A percentile compares a stretch with the other conserved stretches of the same genome.
These are phyloP conservation scores for Neogale vison DNA, from an alignment of 2,113 vertebrate genomes.

Conservation along the genomic window DNA sequence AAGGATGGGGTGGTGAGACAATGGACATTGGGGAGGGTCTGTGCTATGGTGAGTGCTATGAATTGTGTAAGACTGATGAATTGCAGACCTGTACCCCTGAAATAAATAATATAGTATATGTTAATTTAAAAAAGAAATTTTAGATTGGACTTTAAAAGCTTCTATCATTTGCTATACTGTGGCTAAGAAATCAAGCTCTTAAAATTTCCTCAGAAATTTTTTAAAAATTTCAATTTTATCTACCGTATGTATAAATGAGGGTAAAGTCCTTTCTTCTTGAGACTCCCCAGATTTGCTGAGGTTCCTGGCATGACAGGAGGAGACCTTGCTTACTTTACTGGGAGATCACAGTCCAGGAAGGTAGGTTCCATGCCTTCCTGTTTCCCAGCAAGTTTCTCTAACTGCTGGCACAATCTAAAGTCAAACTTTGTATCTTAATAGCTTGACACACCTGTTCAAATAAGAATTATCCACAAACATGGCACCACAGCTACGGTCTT, in stretches of 20 bases:
- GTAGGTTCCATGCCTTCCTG: not conserved
- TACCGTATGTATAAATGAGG: not conserved
- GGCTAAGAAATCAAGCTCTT: not conserved
- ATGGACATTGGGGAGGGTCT: too few relatives aligned
- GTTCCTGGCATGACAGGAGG: not conserved
- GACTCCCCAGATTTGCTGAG: not conserved
- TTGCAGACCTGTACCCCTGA: too few relatives aligned
- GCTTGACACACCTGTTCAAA: not conserved
- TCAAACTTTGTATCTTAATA: not conserved
- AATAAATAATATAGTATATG: too few relatives aligned
- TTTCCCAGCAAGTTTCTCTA: not conserved
- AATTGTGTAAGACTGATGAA: too few relatives aligned
- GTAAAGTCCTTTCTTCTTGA: not conserved
- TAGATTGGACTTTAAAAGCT: not conserved
- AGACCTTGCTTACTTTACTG: not conserved
- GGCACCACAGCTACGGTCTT: not conserved
- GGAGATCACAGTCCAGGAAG: not conserved
- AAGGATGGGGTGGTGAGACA: too few relatives aligned
- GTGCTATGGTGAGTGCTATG: too few relatives aligned
- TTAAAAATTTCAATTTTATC: not conserved
- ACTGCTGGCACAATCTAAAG: not conserved
- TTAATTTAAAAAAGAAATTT: not conserved
- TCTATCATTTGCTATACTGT: not conserved
- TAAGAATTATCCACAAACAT: not conserved
- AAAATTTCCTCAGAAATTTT: not conserved